Conservation (phyloP, 2,797 vertebrate species). For the Tokudaia tokunoshimensis region DNA sequence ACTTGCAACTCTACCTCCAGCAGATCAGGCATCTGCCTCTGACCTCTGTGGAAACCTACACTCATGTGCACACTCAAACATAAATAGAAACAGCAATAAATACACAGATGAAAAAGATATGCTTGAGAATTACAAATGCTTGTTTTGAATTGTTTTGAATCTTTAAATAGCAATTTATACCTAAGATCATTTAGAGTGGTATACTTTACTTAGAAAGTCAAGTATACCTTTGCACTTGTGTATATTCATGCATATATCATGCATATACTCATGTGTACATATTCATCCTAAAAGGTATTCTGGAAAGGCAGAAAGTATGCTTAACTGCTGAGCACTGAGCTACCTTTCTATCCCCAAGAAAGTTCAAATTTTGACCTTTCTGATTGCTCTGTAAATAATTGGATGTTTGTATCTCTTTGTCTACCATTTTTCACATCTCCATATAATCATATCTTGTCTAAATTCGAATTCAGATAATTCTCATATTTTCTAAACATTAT, state of each 20-base stretch:
- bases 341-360: background rate
- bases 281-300: background rate
- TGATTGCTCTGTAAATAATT: background rate
- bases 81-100: background rate
- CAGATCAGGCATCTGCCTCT: background rate
- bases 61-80: background rate
- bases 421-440: background rate
- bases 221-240: background rate
- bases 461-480: background rate
- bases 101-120: background rate
- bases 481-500: background rate
- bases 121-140: background rate
- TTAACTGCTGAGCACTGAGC: background rate
- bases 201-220: background rate
- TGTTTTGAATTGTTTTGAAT: background rate
- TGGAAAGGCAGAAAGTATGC: background rate
- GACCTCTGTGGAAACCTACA: too few relatives aligned
- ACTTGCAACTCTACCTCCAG: background rate
- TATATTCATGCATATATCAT: background rate
- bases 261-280: too few relatives aligned
- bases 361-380: background rate
- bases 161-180: constrained; percentile 30
- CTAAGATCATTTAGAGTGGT: background rate
- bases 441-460: background rate
- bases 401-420: background rate